phyloP scores from a whole-genome alignment of 2,113 vertebrate species.

The Epinephelus lanceolatus region DNA sequence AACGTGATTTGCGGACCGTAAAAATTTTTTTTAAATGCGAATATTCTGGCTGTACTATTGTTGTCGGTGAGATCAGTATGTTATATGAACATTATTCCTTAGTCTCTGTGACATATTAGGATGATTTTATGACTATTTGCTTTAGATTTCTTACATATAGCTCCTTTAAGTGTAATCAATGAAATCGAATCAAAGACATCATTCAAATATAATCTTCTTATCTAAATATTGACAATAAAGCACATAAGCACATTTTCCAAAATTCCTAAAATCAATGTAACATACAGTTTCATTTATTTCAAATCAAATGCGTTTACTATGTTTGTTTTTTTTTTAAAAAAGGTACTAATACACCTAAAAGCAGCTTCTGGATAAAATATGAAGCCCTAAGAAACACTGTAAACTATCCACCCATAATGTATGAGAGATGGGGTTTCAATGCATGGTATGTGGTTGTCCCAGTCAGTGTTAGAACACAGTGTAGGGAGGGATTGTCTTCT shows the following conservation, averaged over 20 bases:
- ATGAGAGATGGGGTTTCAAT: slow-evolving; percentile 47
- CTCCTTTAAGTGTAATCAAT: too few relatives aligned
- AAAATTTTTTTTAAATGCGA: too few relatives aligned
- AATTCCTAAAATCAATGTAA: neutral
- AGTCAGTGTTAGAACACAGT: slow-evolving; percentile 35
- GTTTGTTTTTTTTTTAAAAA: neutral
- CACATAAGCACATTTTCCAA: neutral
- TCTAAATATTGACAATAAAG: neutral
- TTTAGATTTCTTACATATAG: too few relatives aligned
- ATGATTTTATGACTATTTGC: too few relatives aligned
- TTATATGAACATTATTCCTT: too few relatives aligned
- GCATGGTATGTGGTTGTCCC: slow-evolving; percentile 36
- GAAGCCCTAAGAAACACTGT: slow-evolving; percentile 8
- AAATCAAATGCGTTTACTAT: slow-evolving; percentile 16
- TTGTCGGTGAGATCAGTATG: too few relatives aligned
- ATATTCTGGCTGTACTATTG: too few relatives aligned
- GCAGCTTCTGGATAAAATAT: slow-evolving; percentile 17
- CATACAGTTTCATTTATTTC: neutral
- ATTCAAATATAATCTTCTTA: too few relatives aligned
- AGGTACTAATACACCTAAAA: slow-evolving; percentile 8
- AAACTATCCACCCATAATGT: slow-evolving; percentile 45
- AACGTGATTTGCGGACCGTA: too few relatives aligned
- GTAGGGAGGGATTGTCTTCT: slow-evolving; percentile 66
- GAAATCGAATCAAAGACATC: too few relatives aligned
- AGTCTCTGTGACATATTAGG: too few relatives aligned